Conservation (phyloP, 2,797 vertebrate genomes). For the Myotis pilosus region DNA sequence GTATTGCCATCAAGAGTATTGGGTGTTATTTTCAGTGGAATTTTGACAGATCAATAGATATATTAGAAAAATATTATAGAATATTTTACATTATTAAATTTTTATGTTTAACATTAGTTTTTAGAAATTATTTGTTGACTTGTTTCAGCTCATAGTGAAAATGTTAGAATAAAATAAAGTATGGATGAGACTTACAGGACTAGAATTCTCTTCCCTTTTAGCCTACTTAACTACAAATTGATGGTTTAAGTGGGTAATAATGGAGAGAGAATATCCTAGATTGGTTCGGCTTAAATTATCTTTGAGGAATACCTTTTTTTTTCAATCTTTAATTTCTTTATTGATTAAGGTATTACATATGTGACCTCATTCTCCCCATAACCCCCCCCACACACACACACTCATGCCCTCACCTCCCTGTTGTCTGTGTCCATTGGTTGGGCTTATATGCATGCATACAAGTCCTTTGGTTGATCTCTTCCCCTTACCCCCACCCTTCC, state of each 20-base stretch:
- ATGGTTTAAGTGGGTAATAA: slow-evolving; percentile 42
- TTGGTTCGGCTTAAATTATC: slow-evolving; percentile 41
- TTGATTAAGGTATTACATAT: too few species aligned
- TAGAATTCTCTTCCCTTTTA: slow-evolving; percentile 27
- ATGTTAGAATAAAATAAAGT: slow-evolving; percentile 49
- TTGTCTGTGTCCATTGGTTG: too few species aligned
- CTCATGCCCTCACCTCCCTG: too few species aligned
- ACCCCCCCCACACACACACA: too few species aligned
- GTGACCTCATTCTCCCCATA: too few species aligned
- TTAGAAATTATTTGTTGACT: slow-evolving; percentile 69
- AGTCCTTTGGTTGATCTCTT: too few species aligned
- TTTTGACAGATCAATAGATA: slow-evolving; percentile 50
- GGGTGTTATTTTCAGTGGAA: slow-evolving; percentile 39
- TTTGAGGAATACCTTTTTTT: background rate
- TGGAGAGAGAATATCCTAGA: slow-evolving; percentile 15
- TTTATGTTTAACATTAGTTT: slow-evolving; percentile 69
- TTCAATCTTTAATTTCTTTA: too few species aligned
- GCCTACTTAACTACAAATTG: slow-evolving; percentile 48
- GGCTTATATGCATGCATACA: too few species aligned
- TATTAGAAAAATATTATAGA: slow-evolving; percentile 54
- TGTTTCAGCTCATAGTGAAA: slow-evolving; percentile 53
- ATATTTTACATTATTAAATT: slow-evolving; percentile 66
- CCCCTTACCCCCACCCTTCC: too few species aligned
- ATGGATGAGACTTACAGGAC: background rate
- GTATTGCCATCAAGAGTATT: background rate